Percentiles rank a stretch among this genome's conserved stretches.
phyloP scores from a whole-genome alignment of 2,888 invertebrate genomes.

The Thalpophila matura region DNA sequence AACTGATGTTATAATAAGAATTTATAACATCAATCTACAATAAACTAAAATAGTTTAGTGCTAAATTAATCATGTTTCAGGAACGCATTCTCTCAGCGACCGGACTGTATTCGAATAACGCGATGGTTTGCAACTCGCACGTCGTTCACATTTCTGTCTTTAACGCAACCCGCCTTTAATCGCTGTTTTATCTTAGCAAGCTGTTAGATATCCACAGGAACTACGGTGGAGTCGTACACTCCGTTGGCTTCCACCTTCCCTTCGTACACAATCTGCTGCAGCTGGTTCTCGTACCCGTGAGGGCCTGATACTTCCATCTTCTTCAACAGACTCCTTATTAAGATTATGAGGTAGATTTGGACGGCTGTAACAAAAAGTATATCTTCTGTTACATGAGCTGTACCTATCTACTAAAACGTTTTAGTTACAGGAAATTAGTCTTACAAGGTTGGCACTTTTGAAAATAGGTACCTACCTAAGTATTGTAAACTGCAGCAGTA shows the following conservation, averaged over 20 bases:
- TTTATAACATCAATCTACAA: too few species aligned
- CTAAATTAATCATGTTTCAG: too few species aligned
- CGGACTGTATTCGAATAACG: too few species aligned
- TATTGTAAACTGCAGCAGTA: too few species aligned
- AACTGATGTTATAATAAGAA: too few species aligned
- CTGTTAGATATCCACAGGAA: conserved; percentile 52
- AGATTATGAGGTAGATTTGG: conserved; percentile 77
- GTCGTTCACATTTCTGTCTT: neutral
- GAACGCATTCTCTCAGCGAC: too few species aligned
- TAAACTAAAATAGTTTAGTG: too few species aligned
- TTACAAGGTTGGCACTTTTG: too few species aligned
- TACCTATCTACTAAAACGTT: too few species aligned
- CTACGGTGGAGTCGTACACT: conserved; percentile 65
- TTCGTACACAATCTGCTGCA: conserved; percentile 79
- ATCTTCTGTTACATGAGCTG: neutral
- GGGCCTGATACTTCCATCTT: conserved; percentile 73
- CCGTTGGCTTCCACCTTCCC: conserved; percentile 69
- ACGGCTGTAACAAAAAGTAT: conserved; percentile 68
- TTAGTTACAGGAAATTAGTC: too few species aligned
- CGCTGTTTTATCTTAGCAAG: neutral
- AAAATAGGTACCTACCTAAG: too few species aligned
- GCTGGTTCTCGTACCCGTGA: conserved; percentile 77
- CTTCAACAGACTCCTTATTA: conserved; percentile 77
- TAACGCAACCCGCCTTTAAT: neutral
- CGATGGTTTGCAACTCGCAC: too few species aligned